These are phyloP conservation scores for Aphidoletes aphidimyza DNA, from an alignment of 2,888 invertebrate genomes.

Conservation along the genomic window DNA sequence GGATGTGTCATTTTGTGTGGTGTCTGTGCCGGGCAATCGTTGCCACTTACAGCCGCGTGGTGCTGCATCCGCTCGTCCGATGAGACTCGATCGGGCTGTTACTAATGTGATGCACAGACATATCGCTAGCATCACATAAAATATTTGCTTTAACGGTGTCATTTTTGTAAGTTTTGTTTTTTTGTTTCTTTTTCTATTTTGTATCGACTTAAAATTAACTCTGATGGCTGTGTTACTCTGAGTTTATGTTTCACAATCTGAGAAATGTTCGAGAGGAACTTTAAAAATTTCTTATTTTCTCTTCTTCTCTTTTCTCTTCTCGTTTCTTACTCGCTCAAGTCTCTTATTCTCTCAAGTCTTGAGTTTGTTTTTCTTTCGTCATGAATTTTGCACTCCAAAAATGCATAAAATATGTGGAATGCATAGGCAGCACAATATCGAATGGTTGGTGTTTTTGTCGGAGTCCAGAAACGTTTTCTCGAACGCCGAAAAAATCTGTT, in stretches of 20 bases:
- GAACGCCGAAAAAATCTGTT: background rate
- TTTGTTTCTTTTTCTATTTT: background rate
- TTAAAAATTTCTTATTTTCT: conserved; percentile 14
- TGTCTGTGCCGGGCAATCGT: conserved; percentile 64
- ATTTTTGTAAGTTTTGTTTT: conserved; percentile 4
- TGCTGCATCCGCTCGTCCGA: conserved; percentile 66
- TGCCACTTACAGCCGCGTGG: conserved; percentile 82
- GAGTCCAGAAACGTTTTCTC: background rate
- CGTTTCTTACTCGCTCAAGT: too few relatives aligned
- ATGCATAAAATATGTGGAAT: conserved; percentile 38
- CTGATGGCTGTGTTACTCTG: background rate
- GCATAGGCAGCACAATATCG: conserved; percentile 2
- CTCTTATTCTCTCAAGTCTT: background rate
- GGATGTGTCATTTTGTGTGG: conserved; percentile 66
- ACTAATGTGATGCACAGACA: conserved; percentile 44
- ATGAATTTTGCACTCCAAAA: conserved; percentile 33
- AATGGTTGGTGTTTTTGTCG: background rate
- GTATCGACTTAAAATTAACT: background rate
- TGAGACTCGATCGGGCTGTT: conserved; percentile 54
- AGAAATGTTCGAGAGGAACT: too few relatives aligned
- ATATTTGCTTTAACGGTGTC: conserved; percentile 15
- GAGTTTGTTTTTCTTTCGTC: background rate
- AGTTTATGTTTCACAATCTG: background rate
- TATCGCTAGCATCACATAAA: conserved; percentile 6
- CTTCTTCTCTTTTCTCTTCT: background rate